A percentile compares a stretch with the other conserved stretches of the same genome.
Evolutionary conservation across 2,797 vertebrate genomes (phyloP).

Genomic region (Triplophysa yarkandensis): DNA sequence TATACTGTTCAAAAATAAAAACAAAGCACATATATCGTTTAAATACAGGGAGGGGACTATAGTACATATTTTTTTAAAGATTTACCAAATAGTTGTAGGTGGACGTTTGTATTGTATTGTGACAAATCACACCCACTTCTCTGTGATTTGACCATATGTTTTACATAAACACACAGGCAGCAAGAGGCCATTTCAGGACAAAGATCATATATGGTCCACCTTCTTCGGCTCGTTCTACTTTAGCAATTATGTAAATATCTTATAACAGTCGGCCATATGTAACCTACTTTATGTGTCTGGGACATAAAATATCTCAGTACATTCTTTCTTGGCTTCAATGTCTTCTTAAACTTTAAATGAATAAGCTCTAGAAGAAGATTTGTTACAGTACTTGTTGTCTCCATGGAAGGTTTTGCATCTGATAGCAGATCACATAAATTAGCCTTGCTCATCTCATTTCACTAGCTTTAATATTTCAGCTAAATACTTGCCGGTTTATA

Average conservation of each 20-base stretch:
- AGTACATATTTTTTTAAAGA: no score
- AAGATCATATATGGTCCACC: constrained; percentile 50
- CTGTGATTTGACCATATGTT: constrained; percentile 27
- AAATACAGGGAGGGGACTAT: no score
- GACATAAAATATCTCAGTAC: constrained; percentile 51
- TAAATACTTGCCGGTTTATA: constrained; percentile 22
- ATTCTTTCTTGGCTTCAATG: constrained; percentile 32
- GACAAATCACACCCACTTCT: neutral
- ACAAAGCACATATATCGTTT: neutral
- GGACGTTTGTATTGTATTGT: neutral
- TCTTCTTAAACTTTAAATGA: neutral
- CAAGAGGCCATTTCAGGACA: constrained; percentile 59
- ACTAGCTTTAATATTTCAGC: constrained; percentile 16
- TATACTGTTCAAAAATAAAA: neutral
- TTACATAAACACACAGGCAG: constrained; percentile 26
- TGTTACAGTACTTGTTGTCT: constrained; percentile 1
- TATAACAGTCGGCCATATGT: constrained; percentile 41
- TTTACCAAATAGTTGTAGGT: no score
- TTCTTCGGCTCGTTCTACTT: constrained; percentile 55
- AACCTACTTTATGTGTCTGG: constrained; percentile 34
- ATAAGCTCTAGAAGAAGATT: neutral
- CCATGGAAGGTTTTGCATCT: neutral
- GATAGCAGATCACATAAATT: constrained; percentile 10
- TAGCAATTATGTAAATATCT: constrained; percentile 57
- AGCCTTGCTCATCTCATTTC: constrained; percentile 21